A percentile compares a stretch with the other conserved stretches of the same genome.
Evolutionary conservation across 2,888 invertebrate genomes (phyloP).

Genomic region (Catocala nupta): DNA sequence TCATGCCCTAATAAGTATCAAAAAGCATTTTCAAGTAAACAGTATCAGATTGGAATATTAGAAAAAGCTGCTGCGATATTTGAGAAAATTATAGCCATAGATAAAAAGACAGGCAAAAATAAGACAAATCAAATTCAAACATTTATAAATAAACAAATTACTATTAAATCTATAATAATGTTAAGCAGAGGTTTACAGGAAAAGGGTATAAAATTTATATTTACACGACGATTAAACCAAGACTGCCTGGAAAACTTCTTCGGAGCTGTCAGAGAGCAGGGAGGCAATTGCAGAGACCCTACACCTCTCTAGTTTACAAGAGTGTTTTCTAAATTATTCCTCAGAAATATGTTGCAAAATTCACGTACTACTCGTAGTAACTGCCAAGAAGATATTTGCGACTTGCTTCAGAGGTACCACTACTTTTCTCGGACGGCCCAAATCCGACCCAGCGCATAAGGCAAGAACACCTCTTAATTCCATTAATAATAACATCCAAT

Average conservation of each 20-base stretch:
- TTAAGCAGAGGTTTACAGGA: too few relatives aligned
- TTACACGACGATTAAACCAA: not conserved
- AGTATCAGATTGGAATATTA: constrained; percentile 1
- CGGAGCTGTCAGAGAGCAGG: not conserved
- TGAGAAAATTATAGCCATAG: too few relatives aligned
- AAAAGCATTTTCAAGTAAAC: not conserved
- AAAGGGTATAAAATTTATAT: too few relatives aligned
- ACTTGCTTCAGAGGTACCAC: constrained; percentile 1
- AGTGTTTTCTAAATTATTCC: constrained; percentile 32
- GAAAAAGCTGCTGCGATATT: too few relatives aligned
- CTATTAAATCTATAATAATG: too few relatives aligned
- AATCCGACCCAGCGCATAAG: too few relatives aligned
- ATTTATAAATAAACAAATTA: too few relatives aligned
- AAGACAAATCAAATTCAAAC: too few relatives aligned
- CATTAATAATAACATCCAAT: too few relatives aligned
- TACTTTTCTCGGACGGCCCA: not conserved
- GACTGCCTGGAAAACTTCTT: constrained; percentile 4
- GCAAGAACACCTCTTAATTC: too few relatives aligned
- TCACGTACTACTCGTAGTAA: constrained; percentile 16
- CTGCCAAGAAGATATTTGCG: constrained; percentile 17
- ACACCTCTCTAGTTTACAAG: constrained; percentile 30
- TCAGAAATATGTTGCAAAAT: constrained; percentile 14
- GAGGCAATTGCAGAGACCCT: constrained; percentile 24
- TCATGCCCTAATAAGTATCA: constrained; percentile 4
- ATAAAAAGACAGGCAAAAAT: too few relatives aligned